phyloP scores from a whole-genome alignment of 2,113 vertebrate genomes.

The Lipophrys pholis region DNA sequence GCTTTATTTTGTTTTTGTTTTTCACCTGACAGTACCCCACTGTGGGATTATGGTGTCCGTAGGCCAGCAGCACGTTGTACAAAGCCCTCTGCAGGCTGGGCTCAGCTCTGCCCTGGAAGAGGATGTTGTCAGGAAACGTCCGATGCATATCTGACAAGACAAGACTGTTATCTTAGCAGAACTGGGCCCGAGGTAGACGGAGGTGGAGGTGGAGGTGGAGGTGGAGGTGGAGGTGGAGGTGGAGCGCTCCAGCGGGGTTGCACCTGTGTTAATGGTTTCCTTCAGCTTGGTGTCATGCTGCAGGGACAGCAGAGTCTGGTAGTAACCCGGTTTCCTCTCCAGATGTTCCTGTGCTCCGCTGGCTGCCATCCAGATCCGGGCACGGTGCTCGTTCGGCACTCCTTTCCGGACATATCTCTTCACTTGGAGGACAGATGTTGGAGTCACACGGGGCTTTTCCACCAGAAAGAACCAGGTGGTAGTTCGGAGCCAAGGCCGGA shows the following conservation, averaged over 20 bases:
- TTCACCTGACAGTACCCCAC: conserved; percentile 97
- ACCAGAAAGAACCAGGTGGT: neutral
- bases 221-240: neutral
- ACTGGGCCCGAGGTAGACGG: neutral
- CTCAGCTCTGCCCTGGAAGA: conserved; percentile 86
- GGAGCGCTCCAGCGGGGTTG: too few species aligned
- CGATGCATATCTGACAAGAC: conserved; percentile 89
- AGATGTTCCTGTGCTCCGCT: conserved; percentile 91
- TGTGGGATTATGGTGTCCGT: conserved; percentile 89
- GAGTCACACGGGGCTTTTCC: neutral
- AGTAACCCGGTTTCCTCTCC: conserved; percentile 90
- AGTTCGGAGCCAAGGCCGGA: too few species aligned
- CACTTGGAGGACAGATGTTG: conserved; percentile 80
- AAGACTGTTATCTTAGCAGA: neutral
- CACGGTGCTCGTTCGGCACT: conserved; percentile 90
- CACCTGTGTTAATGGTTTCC: conserved; percentile 92
- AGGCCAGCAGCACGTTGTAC: conserved; percentile 92
- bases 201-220: too few species aligned
- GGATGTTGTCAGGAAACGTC: conserved; percentile 96
- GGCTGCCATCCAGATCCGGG: conserved; percentile 91
- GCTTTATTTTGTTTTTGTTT: neutral
- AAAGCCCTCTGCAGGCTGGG: conserved; percentile 88
- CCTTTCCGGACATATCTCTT: conserved; percentile 97
- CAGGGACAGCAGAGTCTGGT: conserved; percentile 86
- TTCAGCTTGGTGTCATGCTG: conserved; percentile 86